A percentile compares a stretch with the other conserved stretches of the same genome.
phyloP scores from a whole-genome alignment of 2,797 vertebrate species.

The Morus bassanus region DNA sequence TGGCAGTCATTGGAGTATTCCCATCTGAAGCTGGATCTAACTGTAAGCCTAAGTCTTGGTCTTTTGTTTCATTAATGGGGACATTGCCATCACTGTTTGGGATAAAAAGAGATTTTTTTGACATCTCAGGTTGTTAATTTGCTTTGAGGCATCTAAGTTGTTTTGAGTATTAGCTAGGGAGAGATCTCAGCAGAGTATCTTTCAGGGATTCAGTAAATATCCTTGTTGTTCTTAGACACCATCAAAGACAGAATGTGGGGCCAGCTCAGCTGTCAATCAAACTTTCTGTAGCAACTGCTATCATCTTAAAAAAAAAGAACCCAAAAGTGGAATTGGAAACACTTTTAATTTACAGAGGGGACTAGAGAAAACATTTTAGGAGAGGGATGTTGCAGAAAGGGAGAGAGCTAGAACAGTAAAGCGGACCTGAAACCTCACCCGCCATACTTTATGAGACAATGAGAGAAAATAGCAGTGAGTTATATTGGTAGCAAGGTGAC shows the following conservation, averaged over 20 bases:
- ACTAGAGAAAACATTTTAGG: not conserved
- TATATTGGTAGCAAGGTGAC: slow-evolving; percentile 50
- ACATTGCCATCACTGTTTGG: not conserved
- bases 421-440: not conserved
- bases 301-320: not conserved
- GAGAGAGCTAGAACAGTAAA: not conserved
- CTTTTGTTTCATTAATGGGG: not conserved
- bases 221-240: not conserved
- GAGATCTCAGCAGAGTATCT: not conserved
- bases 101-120: not conserved
- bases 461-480: slow-evolving; percentile 27
- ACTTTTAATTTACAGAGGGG: not conserved
- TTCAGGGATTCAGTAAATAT: not conserved
- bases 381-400: not conserved
- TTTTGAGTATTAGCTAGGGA: not conserved
- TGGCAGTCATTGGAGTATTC: not conserved
- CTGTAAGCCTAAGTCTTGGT: not conserved
- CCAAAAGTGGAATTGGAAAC: not conserved
- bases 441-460: not conserved
- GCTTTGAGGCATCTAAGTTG: not conserved
- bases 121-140: not conserved
- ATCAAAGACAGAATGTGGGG: not conserved
- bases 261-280: not conserved
- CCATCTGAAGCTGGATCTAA: not conserved
- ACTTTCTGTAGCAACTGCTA: not conserved